A percentile compares a stretch with the other conserved stretches of the same genome.
Conservation (phyloP, 2,113 vertebrate species). For the Eolophus roseicapilla region DNA sequence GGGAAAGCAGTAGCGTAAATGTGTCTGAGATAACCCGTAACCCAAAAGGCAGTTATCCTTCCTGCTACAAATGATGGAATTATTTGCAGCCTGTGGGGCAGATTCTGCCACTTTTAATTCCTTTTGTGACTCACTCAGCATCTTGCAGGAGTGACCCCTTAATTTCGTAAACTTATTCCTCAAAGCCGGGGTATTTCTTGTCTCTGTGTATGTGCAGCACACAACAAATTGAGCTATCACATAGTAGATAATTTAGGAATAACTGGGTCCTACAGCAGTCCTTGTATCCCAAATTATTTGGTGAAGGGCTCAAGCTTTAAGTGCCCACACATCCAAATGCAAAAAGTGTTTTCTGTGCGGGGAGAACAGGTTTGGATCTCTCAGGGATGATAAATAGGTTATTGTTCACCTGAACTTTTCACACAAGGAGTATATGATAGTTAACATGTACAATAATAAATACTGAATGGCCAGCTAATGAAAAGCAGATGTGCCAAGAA, state of each 20-base stretch:
- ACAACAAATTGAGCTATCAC: not conserved
- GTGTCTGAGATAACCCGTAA: not conserved
- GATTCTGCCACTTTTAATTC: not conserved
- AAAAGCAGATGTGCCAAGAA: slow-evolving; percentile 59
- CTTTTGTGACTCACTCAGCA: not conserved
- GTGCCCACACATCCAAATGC: not conserved
- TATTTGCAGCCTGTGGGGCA: not conserved
- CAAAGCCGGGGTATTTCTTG: not conserved
- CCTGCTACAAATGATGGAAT: not conserved
- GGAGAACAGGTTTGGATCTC: not conserved
- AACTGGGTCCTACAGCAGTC: not conserved
- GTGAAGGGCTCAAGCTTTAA: not conserved
- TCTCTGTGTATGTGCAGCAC: not conserved
- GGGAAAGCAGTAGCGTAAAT: not conserved
- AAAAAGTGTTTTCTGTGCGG: not conserved
- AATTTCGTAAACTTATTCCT: not conserved
- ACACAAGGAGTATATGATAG: slow-evolving; percentile 6
- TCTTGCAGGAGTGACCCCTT: not conserved
- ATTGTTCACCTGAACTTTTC: slow-evolving; percentile 56
- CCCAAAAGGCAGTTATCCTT: not conserved
- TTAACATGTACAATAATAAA: slow-evolving; percentile 66
- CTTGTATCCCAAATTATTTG: not conserved
- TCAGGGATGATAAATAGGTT: slow-evolving; percentile 31
- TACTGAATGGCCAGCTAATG: slow-evolving; percentile 37
- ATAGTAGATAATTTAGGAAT: not conserved